phyloP scores from a whole-genome alignment of 2,113 vertebrate species.

The Tragelaphus scriptus region DNA sequence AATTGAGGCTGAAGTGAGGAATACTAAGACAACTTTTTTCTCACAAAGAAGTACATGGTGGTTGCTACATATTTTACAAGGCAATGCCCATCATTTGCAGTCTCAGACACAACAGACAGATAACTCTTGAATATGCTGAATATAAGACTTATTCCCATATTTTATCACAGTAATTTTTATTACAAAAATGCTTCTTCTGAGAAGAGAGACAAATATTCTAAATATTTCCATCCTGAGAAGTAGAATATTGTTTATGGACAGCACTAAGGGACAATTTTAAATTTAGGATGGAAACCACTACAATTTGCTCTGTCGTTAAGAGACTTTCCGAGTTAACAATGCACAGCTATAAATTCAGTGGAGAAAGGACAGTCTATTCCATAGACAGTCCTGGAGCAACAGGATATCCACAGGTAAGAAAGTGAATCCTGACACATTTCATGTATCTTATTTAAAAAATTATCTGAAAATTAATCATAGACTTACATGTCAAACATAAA shows the following conservation, averaged over 20 bases:
- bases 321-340: background rate
- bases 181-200: background rate
- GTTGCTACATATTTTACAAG: background rate
- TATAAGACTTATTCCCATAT: background rate
- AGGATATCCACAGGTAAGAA: background rate
- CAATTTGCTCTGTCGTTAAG: background rate
- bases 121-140: background rate
- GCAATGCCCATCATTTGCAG: background rate
- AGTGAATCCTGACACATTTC: background rate
- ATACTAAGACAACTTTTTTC: background rate
- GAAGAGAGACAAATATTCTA: background rate
- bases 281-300: background rate
- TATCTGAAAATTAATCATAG: background rate
- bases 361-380: background rate
- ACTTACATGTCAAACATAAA: background rate
- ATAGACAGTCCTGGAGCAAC: background rate
- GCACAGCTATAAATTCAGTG: background rate
- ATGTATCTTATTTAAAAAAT: background rate
- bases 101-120: background rate
- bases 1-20: background rate
- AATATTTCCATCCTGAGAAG: background rate
- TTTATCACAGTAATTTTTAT: background rate
- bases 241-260: background rate
- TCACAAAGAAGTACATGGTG: background rate
- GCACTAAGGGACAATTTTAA: background rate